These are phyloP conservation scores for Amphilophus citrinellus DNA, from an alignment of 2,113 vertebrate species.

Conservation along the genomic window DNA sequence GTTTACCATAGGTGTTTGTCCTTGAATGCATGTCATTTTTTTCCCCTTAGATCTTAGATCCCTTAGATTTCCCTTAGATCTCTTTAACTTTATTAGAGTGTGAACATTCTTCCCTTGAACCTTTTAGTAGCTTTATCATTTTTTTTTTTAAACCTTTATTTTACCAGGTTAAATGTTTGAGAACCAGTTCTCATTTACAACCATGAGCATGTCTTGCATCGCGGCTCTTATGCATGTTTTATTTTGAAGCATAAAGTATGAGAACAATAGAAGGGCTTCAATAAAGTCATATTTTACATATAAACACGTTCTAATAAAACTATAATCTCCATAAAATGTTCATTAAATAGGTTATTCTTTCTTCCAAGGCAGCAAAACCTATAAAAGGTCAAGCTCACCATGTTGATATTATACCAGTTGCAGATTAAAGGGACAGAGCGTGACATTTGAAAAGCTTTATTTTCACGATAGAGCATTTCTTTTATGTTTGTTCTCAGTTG, in stretches of 20 bases:
- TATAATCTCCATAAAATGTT: not conserved
- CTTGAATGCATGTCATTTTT: too few species aligned
- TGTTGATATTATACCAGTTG: not conserved
- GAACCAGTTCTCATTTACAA: too few species aligned
- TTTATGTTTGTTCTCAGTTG: not conserved
- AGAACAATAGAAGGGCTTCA: not conserved
- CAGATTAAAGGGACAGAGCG: not conserved
- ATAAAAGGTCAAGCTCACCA: not conserved
- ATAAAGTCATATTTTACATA: not conserved
- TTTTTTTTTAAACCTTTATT: too few species aligned
- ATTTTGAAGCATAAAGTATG: not conserved
- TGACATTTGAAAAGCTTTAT: conserved; percentile 7
- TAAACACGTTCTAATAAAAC: not conserved
- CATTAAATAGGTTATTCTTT: not conserved
- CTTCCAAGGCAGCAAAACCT: not conserved
- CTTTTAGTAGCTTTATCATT: too few species aligned
- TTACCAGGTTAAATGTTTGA: too few species aligned
- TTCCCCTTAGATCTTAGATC: too few species aligned
- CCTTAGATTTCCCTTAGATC: too few species aligned
- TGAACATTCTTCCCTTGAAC: not conserved
- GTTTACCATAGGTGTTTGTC: not conserved
- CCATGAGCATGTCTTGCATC: not conserved
- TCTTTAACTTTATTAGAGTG: not conserved
- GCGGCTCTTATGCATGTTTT: not conserved
- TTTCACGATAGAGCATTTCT: not conserved